Evolutionary conservation across 1,140 invertebrate genomes (phyloP).

Genomic region (Physella acuta): DNA sequence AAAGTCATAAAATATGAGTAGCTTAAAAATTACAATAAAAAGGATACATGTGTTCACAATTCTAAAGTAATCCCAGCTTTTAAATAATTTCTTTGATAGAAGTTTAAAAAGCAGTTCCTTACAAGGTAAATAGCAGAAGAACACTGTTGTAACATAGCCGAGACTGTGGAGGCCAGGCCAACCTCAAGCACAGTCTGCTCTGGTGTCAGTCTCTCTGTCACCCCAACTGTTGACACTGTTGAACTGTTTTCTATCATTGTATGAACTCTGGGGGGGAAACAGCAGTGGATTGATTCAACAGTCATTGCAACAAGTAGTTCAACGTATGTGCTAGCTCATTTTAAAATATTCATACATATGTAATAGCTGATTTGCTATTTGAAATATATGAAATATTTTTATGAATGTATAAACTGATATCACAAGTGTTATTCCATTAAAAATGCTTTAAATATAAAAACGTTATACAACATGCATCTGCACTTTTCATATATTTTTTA

Average conservation of each 20-base stretch:
- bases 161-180: conserved; percentile 71
- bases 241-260: conserved; percentile 54
- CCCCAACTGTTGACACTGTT: conserved; percentile 44
- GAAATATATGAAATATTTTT: too few species aligned
- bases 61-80: neutral
- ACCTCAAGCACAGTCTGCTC: conserved; percentile 73
- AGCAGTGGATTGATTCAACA: too few species aligned
- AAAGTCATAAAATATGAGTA: too few species aligned
- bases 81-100: neutral
- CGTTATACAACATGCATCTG: too few species aligned
- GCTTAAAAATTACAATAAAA: neutral
- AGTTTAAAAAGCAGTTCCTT: conserved; percentile 9
- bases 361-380: too few species aligned
- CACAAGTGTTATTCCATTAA: too few species aligned
- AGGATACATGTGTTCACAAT: neutral
- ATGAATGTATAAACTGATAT: too few species aligned
- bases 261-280: conserved; percentile 48
- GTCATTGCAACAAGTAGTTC: too few species aligned
- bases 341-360: too few species aligned
- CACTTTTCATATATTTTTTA: too few species aligned
- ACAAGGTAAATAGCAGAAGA: conserved; percentile 67
- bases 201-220: conserved; percentile 62
- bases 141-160: conserved; percentile 69
- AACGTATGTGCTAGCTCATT: too few species aligned
- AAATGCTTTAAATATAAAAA: too few species aligned